These are phyloP conservation scores for Oreocharis arfaki DNA, from an alignment of 2,113 vertebrate genomes.

Conservation along the genomic window DNA sequence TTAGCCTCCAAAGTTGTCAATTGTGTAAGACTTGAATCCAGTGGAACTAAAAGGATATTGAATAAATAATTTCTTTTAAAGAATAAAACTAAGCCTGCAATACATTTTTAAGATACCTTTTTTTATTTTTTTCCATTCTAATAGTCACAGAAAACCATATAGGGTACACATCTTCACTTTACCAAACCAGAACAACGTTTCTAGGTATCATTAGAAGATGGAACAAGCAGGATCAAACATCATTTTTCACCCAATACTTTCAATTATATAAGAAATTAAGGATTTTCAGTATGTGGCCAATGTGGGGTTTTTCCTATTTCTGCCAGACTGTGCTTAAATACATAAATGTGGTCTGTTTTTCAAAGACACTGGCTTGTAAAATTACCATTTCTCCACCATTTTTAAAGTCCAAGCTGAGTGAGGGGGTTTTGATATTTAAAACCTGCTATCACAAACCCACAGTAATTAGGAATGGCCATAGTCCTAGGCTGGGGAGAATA, in stretches of 20 bases:
- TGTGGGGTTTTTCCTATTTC: background rate
- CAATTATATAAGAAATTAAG: background rate
- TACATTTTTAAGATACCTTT: background rate
- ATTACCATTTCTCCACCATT: background rate
- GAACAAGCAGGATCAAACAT: background rate
- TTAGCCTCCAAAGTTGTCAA: constrained; percentile 38
- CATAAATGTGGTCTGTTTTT: background rate
- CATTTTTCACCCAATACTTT: background rate
- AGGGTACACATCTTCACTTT: background rate
- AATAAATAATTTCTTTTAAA: constrained; percentile 34
- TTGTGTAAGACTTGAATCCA: background rate
- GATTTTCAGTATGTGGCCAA: background rate
- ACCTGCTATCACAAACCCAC: background rate
- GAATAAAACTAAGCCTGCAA: background rate
- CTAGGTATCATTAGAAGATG: background rate
- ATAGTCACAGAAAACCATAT: background rate
- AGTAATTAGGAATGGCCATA: background rate
- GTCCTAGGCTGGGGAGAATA: background rate
- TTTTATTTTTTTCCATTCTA: background rate
- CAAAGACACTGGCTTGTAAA: background rate
- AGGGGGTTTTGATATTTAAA: background rate
- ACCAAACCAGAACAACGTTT: background rate
- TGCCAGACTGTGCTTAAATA: background rate
- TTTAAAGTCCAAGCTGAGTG: background rate
- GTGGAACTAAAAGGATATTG: constrained; percentile 6